Percentiles rank a stretch among this genome's conserved stretches.
phyloP scores from a whole-genome alignment of 2,113 vertebrate genomes.

The Terrapene triunguis region DNA sequence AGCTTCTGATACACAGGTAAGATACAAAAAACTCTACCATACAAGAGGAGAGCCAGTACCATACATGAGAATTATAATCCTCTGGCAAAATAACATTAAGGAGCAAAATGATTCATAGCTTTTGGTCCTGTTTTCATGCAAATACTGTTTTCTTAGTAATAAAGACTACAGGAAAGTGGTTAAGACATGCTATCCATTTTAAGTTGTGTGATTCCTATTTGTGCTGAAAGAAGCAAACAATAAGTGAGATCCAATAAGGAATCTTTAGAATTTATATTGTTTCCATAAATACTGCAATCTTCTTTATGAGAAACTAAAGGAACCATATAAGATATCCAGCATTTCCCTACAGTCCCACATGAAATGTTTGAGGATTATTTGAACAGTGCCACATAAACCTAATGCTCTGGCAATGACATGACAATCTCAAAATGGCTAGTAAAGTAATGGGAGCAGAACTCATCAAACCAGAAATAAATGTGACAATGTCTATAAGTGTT shows the following conservation, averaged over 20 bases:
- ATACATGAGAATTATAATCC: background rate
- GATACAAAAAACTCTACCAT: background rate
- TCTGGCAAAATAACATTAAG: background rate
- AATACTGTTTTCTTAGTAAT: background rate
- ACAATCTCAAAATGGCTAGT: slow-evolving; percentile 40
- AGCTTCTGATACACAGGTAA: background rate
- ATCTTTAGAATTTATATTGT: slow-evolving; percentile 4
- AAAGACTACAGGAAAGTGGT: background rate
- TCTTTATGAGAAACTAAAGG: background rate
- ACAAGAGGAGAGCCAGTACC: background rate
- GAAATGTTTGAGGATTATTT: background rate
- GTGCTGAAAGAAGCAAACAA: slow-evolving; percentile 12
- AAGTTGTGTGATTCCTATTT: background rate
- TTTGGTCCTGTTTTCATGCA: background rate
- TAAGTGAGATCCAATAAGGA: slow-evolving; percentile 7
- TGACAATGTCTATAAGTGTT: background rate
- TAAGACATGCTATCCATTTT: background rate
- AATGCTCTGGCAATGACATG: background rate
- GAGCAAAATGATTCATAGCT: background rate
- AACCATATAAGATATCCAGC: background rate
- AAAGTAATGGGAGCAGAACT: background rate
- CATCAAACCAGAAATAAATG: background rate
- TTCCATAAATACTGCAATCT: background rate
- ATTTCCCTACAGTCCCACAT: background rate
- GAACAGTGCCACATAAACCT: background rate